Conservation (phyloP, 2,888 invertebrate genomes). For the Heliconius ethilla region DNA sequence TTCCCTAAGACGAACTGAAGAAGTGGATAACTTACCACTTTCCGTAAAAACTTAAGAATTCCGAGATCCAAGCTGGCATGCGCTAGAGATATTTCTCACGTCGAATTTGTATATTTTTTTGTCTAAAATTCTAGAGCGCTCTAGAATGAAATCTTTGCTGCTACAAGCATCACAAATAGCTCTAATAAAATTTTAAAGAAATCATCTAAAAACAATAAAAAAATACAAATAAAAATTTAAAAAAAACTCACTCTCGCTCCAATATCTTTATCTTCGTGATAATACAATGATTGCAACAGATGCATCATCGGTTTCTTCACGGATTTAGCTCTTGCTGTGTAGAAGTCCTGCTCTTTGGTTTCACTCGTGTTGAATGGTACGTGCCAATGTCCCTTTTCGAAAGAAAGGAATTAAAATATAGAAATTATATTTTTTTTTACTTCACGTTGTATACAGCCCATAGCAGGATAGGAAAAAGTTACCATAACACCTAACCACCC, state of each 20-base stretch:
- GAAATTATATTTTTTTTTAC: background rate
- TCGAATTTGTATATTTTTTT: too few species aligned
- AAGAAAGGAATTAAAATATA: background rate
- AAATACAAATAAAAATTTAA: background rate
- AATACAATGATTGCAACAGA: conserved; percentile 52
- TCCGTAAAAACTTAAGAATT: too few species aligned
- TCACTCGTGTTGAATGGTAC: conserved; percentile 56
- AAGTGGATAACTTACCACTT: too few species aligned
- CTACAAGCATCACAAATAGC: too few species aligned
- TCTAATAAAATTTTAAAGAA: background rate
- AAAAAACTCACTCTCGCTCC: conserved; percentile 54
- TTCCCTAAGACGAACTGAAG: too few species aligned
- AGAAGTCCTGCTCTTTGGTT: conserved; percentile 58
- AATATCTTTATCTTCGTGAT: conserved; percentile 52
- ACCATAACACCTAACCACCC: too few species aligned
- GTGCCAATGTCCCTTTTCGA: conserved; percentile 63
- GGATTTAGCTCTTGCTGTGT: conserved; percentile 48
- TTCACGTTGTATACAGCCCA: background rate
- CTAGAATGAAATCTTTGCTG: too few species aligned
- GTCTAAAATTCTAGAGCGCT: too few species aligned
- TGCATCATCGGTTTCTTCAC: conserved; percentile 62
- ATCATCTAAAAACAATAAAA: background rate
- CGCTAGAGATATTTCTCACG: too few species aligned
- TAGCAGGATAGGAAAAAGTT: background rate
- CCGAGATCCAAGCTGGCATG: too few species aligned